phyloP scores from a whole-genome alignment of 2,797 vertebrate genomes.

The Microtus californicus region DNA sequence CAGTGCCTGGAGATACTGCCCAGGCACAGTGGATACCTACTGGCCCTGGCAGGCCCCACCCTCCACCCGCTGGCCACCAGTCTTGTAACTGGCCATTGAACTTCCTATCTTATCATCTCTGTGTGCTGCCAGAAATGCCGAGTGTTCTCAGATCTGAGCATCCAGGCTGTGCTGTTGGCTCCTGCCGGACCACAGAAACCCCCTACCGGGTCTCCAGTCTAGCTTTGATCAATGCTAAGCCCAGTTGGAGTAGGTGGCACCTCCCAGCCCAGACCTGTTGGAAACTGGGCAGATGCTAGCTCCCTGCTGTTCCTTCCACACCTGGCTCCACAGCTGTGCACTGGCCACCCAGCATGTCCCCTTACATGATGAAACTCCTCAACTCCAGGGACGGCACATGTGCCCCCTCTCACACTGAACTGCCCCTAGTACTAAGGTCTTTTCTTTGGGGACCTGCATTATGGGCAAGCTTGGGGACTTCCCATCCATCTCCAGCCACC shows the following conservation, averaged over 20 bases:
- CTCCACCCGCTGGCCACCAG: not conserved
- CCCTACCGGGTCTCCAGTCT: not conserved
- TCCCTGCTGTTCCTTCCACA: too few species aligned
- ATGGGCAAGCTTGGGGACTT: not conserved
- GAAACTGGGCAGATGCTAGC: not conserved
- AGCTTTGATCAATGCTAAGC: not conserved
- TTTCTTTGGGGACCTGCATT: not conserved
- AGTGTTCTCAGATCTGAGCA: not conserved
- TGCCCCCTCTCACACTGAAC: not conserved
- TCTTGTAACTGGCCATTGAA: not conserved
- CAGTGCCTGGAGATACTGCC: fast-evolving
- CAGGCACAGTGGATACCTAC: not conserved
- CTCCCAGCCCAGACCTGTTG: not conserved
- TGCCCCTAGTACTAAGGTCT: not conserved
- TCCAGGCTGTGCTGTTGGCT: not conserved
- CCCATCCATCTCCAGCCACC: not conserved
- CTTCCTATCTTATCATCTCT: not conserved
- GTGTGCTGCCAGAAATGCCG: not conserved
- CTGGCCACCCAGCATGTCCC: not conserved
- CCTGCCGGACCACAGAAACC: not conserved
- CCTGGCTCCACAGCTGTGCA: not conserved
- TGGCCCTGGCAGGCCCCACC: not conserved
- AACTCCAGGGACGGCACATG: not conserved
- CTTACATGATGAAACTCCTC: not conserved
- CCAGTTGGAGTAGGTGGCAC: not conserved